Base-by-base conservation (phyloP, 2,113 vertebrate species). In the Urocynchramus pylzowi region DNA sequence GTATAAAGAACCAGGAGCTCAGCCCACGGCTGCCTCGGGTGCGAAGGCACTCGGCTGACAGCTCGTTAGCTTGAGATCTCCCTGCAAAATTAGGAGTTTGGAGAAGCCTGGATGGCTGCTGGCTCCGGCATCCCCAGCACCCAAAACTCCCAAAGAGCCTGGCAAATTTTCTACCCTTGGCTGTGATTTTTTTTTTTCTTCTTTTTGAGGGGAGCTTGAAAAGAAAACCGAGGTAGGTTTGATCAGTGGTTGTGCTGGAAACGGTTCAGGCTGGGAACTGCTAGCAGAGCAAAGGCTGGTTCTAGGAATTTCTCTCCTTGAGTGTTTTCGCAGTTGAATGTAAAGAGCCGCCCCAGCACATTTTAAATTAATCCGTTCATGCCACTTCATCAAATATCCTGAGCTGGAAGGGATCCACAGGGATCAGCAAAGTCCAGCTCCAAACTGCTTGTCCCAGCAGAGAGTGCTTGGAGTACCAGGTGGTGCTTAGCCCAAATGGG, bases 31-130 rank as follows among this genome's bases (percentile, higher is more conserved):
- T 88, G 87, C 92, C 93, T 90, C 57, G 95, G 93, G 93, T 88
- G 91, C 17, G 88, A 91, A 97, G 96, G 95, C 75, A n/a, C 91
- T 91, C 93, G 86, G 87, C 93, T 95, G 91, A 93, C 91, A 97
- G 95, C 95, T 94, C 31, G 63, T 93, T 88, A 95, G 93, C 82
- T 91, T 33, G 74, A 94, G 94, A 91, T 33, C 57, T 63, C 94
- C 89, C 91, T 69, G 70, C 67, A 61, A 79, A 91, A 89, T 76
- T 6, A 80, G 87, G 90, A 80, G 59, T 69, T 77, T 77, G 81
- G 94, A 93, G 75, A 60, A 85, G 87, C 78, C 71, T 77, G 82
- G 56, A 31, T 87, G 78, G 87, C 53, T 95, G 67, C 87, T 91
- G 93, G 74, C 78, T 91, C 56, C 35, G 50, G 71, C 54, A 9